Base-by-base conservation (phyloP, 2,888 invertebrate species). In the Lochmaea crataegi region DNA sequence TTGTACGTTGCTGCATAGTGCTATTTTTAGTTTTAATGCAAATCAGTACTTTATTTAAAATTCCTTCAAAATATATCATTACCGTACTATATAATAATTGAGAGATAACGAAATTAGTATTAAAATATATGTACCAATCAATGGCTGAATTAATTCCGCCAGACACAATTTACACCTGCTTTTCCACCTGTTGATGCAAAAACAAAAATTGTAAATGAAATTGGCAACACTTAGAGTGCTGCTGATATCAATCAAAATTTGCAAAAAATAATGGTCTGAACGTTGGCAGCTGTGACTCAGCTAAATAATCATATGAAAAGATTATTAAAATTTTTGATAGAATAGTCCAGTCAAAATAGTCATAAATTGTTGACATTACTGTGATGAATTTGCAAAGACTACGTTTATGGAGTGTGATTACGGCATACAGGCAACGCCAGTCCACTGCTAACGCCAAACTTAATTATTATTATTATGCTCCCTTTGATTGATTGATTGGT, bases 141-240 rank as follows among this genome's bases (percentile, higher is more conserved):
- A 16, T 18, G 9, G 16, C 9, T 9, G 51, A 16, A 53, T n/a
- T 53, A 5, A 16, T 9, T 14, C 56, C 56, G 56, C 7, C 26
- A 58, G 32, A 26, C 61, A 18, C n/a, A 61, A 41, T n/a, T 18
- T 38, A 38, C 61, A 61, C 61, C 41, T 61, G 61, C 16, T 38
- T 41, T 16, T 41, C 41, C 61, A 61, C 61, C 61, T 61, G 61
- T 61, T 61, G 61, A 61, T 61, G n/a, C 10, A 61, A 61, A 41
- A 61, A 58, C 32, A 38, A 58, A 32, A 58, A 58, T 57, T 57
- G 57, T 14, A 57, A 57, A 38, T 60, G 60, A 41, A 60, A 60
- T 61, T 61, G 61, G 61, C 61, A 61, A 16, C 61, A 61, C 61
- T 61, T 61, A 41, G n/a, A 61, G 26, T n/a, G 42, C 6, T n/a